phyloP scores from a whole-genome alignment of 1,140 invertebrate genomes.

The Subanguina moxae region DNA sequence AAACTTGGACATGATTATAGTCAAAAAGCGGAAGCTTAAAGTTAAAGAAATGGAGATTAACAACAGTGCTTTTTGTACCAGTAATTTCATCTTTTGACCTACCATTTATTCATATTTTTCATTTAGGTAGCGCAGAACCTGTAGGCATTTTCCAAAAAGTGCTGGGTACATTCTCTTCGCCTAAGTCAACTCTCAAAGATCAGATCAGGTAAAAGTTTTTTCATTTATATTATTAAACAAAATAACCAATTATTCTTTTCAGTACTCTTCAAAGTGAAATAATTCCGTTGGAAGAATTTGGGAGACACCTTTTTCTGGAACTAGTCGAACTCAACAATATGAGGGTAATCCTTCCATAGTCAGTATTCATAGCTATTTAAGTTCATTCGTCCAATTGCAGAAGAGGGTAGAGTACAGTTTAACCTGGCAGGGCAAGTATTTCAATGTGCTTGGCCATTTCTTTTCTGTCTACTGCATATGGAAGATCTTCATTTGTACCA shows the following conservation, averaged over 20 bases:
- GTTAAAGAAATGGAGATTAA: slow-evolving; percentile 46
- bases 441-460: slow-evolving; percentile 96
- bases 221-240: too few relatives aligned
- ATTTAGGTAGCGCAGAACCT: slow-evolving; percentile 19
- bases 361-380: background rate
- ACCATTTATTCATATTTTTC: background rate
- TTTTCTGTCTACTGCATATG: slow-evolving; percentile 97
- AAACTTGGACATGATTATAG: slow-evolving; percentile 91
- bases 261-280: slow-evolving; percentile 80
- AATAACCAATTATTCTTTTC: slow-evolving; percentile 57
- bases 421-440: slow-evolving; percentile 96
- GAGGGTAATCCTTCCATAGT: slow-evolving; percentile 62
- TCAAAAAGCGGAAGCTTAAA: slow-evolving; percentile 80
- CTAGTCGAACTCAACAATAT: slow-evolving; percentile 87
- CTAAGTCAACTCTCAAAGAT: slow-evolving; percentile 31
- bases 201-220: slow-evolving; percentile 41
- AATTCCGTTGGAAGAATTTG: slow-evolving; percentile 79
- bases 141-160: slow-evolving; percentile 46
- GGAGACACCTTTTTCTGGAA: slow-evolving; percentile 89
- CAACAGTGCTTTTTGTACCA: slow-evolving; percentile 40
- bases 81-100: background rate
- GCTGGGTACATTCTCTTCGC: slow-evolving; percentile 40
- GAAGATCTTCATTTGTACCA: slow-evolving; percentile 93
- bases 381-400: slow-evolving; percentile 51
- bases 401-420: slow-evolving; percentile 84